A percentile compares a stretch with the other conserved stretches of the same genome.
Evolutionary conservation across 30 jellyfish, hydroid and myxozoan genomes (phyloP).

Genomic region (Rhopilema esculentum): DNA sequence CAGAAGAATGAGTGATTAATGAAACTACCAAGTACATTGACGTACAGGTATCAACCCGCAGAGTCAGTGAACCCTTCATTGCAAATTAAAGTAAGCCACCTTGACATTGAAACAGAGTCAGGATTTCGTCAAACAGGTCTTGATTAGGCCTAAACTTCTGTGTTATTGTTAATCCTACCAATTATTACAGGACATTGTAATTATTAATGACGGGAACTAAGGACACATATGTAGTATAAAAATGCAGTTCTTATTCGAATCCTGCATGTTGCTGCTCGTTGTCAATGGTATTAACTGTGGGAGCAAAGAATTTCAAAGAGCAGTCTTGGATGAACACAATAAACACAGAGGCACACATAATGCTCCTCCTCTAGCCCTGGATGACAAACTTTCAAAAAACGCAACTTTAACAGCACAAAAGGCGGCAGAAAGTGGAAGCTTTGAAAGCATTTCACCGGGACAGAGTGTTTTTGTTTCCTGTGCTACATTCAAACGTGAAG

Average conservation of each 20-base stretch:
- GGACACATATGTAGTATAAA: background rate
- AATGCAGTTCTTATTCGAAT: background rate
- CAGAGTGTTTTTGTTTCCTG: constrained; percentile 66
- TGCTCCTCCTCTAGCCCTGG: constrained; percentile 58
- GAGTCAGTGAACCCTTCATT: constrained; percentile 50
- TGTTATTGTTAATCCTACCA: background rate
- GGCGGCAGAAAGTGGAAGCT: constrained; percentile 69
- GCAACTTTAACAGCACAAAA: constrained; percentile 68
- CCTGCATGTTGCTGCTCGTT: background rate
- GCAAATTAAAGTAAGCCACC: background rate
- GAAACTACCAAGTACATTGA: background rate
- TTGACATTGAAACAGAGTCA: background rate
- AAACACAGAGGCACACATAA: constrained; percentile 74
- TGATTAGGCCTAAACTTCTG: background rate
- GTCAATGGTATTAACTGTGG: constrained; percentile 1
- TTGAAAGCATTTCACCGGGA: constrained; percentile 65
- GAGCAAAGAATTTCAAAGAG: constrained; percentile 47
- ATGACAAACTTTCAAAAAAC: constrained; percentile 60
- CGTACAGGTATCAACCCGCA: constrained; percentile 21
- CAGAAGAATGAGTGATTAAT: background rate
- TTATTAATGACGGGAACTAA: background rate
- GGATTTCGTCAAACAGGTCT: background rate
- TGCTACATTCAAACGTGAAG: constrained; percentile 71
- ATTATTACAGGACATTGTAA: background rate
- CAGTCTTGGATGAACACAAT: constrained; percentile 74